Evolutionary conservation across 2,888 invertebrate genomes (phyloP).

Genomic region (Dryococelus australis): DNA sequence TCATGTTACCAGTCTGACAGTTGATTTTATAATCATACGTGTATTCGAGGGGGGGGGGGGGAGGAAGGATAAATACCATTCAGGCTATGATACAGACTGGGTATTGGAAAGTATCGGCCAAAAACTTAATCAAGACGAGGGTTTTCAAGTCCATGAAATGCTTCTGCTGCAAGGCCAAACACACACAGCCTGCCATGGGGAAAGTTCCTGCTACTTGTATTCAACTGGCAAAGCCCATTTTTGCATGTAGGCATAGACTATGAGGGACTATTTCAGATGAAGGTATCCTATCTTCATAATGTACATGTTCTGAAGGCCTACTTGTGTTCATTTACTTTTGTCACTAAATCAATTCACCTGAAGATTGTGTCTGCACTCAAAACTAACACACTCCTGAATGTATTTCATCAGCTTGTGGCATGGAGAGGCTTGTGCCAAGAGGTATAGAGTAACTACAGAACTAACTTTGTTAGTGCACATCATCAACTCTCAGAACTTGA

Average conservation of each 20-base stretch:
- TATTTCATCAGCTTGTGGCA: conserved; percentile 52
- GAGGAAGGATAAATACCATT: neutral
- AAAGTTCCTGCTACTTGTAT: neutral
- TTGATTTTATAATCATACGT: neutral
- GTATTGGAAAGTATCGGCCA: conserved; percentile 13
- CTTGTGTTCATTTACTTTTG: conserved; percentile 49
- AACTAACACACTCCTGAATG: conserved; percentile 52
- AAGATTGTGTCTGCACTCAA: conserved; percentile 52
- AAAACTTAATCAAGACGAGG: neutral
- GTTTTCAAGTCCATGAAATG: conserved; percentile 7
- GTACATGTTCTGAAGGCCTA: neutral
- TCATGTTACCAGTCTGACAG: conserved; percentile 2
- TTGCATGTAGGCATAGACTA: neutral
- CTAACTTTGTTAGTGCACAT: conserved; percentile 53
- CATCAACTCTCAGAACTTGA: conserved; percentile 47
- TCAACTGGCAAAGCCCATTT: neutral
- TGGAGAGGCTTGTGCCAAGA: conserved; percentile 49
- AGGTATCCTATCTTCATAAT: neutral
- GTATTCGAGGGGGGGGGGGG: neutral
- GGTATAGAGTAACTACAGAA: conserved; percentile 53
- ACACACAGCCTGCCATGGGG: neutral
- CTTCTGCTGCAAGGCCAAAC: neutral
- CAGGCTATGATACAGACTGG: neutral
- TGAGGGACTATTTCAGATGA: conserved; percentile 19
- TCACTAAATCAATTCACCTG: conserved; percentile 52